These are phyloP conservation scores for Chaetodon trifascialis DNA, from an alignment of 2,113 vertebrate genomes.

Conservation along the genomic window DNA sequence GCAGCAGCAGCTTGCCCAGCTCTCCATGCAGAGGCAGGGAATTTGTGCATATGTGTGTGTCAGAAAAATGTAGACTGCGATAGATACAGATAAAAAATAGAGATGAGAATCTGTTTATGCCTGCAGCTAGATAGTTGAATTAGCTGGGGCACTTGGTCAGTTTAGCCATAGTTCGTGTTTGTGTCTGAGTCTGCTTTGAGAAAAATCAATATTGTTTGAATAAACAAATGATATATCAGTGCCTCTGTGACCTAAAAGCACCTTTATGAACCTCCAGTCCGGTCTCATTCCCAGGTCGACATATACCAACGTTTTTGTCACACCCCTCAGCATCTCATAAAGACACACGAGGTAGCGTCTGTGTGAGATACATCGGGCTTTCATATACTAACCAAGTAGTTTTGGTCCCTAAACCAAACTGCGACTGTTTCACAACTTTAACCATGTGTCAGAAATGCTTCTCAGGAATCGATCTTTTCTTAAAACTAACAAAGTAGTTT, in stretches of 20 bases:
- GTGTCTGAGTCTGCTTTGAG: neutral
- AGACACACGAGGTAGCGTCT: no score
- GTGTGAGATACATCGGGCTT: no score
- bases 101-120: constrained; percentile 9
- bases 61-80: neutral
- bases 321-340: no score
- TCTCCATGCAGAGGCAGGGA: constrained; percentile 27
- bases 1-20: constrained; percentile 47
- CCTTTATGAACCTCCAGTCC: neutral
- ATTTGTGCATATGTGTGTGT: constrained; percentile 15
- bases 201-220: constrained; percentile 16
- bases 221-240: neutral
- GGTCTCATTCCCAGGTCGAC: no score
- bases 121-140: neutral
- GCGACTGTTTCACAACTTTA: no score
- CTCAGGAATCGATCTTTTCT: no score
- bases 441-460: no score
- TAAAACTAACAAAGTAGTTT: no score
- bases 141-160: neutral
- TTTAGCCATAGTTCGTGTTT: neutral
- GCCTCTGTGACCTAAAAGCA: neutral
- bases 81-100: neutral
- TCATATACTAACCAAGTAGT: no score
- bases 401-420: no score
- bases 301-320: no score